These are phyloP conservation scores for Rostratula benghalensis DNA, from an alignment of 2,113 vertebrate species.

Conservation along the genomic window DNA sequence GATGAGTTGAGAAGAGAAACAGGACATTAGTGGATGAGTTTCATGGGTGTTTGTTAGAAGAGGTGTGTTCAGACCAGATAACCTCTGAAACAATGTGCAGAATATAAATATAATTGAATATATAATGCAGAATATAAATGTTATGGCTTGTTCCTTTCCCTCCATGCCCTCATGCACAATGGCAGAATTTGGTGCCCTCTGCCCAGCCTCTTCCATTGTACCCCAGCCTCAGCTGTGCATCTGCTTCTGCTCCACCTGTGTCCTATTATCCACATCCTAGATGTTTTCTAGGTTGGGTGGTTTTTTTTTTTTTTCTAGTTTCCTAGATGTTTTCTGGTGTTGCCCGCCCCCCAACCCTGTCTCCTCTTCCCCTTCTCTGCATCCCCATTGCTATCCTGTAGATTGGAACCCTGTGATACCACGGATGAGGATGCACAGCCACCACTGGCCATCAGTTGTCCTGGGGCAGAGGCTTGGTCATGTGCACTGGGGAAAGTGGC, in stretches of 20 bases:
- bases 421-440: neutral
- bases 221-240: neutral
- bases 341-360: neutral
- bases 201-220: neutral
- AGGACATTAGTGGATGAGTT: neutral
- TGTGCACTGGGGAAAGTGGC: accelerated
- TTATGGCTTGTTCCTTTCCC: neutral
- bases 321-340: neutral
- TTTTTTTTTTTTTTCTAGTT: no score
- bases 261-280: neutral
- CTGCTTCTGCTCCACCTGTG: neutral
- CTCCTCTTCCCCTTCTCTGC: neutral
- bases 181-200: neutral
- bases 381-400: neutral
- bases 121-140: neutral
- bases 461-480: neutral
- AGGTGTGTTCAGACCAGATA: neutral
- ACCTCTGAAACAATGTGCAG: neutral
- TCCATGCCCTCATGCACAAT: accelerated
- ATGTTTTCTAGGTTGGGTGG: no score
- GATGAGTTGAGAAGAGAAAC: neutral
- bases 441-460: neutral
- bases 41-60: neutral
- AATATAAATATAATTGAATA: neutral
- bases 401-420: neutral